Conservation (phyloP, 2,888 invertebrate genomes). For the Gryllus longicercus region DNA sequence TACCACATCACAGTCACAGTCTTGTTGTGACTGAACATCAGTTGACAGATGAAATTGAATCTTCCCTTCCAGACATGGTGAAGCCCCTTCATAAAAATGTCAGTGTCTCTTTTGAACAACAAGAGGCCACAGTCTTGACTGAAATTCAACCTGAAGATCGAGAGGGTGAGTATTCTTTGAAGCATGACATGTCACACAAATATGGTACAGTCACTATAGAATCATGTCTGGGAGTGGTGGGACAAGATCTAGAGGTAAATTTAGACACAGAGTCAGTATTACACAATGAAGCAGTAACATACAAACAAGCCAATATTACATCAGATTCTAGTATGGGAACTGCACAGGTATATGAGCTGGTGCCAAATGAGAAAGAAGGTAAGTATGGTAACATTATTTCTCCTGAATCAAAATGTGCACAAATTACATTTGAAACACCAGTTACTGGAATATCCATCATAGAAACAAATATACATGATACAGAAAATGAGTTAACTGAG, state of each 20-base stretch:
- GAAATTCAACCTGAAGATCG: constrained; percentile 51
- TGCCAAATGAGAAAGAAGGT: constrained; percentile 36
- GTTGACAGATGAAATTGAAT: constrained; percentile 51
- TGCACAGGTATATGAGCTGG: constrained; percentile 33
- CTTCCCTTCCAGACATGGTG: constrained; percentile 47
- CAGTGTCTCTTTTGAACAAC: constrained; percentile 44
- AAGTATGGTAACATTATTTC: constrained; percentile 30
- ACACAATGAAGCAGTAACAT: not conserved
- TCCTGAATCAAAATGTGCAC: constrained; percentile 34
- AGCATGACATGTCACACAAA: constrained; percentile 32
- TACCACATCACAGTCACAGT: constrained; percentile 47
- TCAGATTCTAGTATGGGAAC: not conserved
- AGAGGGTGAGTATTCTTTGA: constrained; percentile 50
- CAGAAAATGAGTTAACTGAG: constrained; percentile 30
- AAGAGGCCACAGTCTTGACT: constrained; percentile 48
- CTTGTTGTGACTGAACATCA: constrained; percentile 52
- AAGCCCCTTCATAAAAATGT: constrained; percentile 50
- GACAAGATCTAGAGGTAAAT: constrained; percentile 34
- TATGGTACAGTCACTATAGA: constrained; percentile 35
- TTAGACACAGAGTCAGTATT: constrained; percentile 30
- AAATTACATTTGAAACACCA: constrained; percentile 32
- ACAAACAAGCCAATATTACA: not conserved
- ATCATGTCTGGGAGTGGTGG: constrained; percentile 34
- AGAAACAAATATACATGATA: constrained; percentile 34
- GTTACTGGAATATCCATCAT: constrained; percentile 37